Base-by-base conservation (phyloP, 2,888 invertebrate species). In the Cephus runcator region DNA sequence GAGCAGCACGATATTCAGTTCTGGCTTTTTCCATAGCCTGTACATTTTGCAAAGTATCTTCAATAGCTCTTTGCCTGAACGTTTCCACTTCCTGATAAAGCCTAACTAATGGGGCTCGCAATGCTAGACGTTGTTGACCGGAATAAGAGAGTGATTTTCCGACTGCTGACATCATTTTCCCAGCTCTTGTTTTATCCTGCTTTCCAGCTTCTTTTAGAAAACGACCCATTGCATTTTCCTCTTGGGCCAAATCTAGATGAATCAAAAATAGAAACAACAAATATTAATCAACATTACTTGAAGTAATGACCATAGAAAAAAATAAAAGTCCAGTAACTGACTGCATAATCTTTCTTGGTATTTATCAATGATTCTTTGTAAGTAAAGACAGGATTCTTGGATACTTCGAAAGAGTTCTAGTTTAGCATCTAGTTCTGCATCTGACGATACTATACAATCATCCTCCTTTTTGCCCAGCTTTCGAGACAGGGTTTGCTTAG, bases 1-100 rank as follows among this genome's bases (percentile, higher is more conserved):
- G 92, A 0, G 97, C 96, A 0, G 97, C 99, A 76, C 99, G 94
- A 91, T 99, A 99, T 88, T 99, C 98, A 11, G 98, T 98, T 80
- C 99, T 94, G 6, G 97, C 95, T 89, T 97, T 97, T 92, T 99
- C 99, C 98, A 99, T 99, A 75, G 96, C 95, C 76, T 96, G 94
- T 6, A 99, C 96, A 1, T 99, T 99, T 77, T 94, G 94, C 77
- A 97, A 93, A 79, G 98, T 99, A 91, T 99, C 99, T 76, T 96
- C 95, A 11, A 99, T 97, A 0, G 99, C 99, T 80, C 98, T 95
- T 83, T 96, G 96, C 85, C 98, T 94, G 92, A 99, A 99, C 23
- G 99, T 99, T 91, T 99, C 99, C n/a, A 99, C 97, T 92, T 97
- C 97, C 91, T 98, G 98, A 92, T 98, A 97, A 81, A 99, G 94